Percentiles rank a stretch among this genome's conserved stretches.
Conservation (phyloP, 2,797 vertebrate genomes). For the Danio aesculapii region DNA sequence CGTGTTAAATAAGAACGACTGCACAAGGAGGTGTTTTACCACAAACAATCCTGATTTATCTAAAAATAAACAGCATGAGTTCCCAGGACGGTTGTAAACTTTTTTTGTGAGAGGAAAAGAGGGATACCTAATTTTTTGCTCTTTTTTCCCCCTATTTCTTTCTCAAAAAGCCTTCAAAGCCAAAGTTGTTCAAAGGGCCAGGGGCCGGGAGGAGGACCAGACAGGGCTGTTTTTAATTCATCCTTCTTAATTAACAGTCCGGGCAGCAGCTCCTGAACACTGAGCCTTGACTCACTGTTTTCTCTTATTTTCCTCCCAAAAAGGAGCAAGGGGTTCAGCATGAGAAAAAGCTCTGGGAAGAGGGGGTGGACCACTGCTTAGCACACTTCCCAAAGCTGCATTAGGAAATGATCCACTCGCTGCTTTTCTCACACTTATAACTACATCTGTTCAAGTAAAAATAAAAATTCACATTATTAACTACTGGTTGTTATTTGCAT, state of each 20-base stretch:
- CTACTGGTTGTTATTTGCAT: too few relatives aligned
- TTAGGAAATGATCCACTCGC: slow-evolving; percentile 58
- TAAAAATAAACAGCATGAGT: slow-evolving; percentile 21
- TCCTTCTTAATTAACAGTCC: slow-evolving; percentile 79
- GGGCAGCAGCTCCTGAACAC: slow-evolving; percentile 72
- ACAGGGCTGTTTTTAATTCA: slow-evolving; percentile 72
- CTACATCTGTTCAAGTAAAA: not conserved
- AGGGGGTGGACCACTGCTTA: slow-evolving; percentile 69
- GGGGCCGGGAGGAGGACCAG: slow-evolving; percentile 64
- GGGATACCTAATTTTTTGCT: slow-evolving; percentile 13
- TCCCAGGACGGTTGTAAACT: slow-evolving; percentile 19
- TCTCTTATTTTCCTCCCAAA: slow-evolving; percentile 75
- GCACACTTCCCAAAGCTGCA: slow-evolving; percentile 76
- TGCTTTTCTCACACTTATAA: slow-evolving; percentile 36
- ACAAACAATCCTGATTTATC: slow-evolving; percentile 10
- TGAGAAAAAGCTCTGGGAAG: slow-evolving; percentile 74
- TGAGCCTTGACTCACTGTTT: slow-evolving; percentile 81
- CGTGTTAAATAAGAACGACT: not conserved
- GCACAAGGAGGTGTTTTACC: not conserved
- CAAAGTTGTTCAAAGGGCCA: slow-evolving; percentile 75
- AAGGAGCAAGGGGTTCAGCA: slow-evolving; percentile 74
- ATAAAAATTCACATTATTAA: too few relatives aligned
- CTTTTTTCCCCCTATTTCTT: slow-evolving; percentile 52
- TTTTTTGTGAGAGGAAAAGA: slow-evolving; percentile 2
- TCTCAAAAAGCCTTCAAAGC: slow-evolving; percentile 75